A percentile compares a stretch with the other conserved stretches of the same genome.
Conservation (phyloP, 2,113 vertebrate genomes). For the Paedocypris sp. region DNA sequence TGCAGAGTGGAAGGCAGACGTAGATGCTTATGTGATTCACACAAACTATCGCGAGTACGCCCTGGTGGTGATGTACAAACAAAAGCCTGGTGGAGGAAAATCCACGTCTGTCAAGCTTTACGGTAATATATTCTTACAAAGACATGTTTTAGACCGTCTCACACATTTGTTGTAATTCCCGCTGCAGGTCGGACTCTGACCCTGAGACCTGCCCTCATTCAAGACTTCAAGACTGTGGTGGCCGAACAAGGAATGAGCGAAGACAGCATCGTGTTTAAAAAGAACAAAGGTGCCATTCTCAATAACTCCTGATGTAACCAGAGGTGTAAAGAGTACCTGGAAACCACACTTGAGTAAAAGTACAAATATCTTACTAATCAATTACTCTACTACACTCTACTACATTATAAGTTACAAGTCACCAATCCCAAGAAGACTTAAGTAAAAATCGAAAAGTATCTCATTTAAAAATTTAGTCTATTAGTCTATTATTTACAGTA, state of each 20-base stretch:
- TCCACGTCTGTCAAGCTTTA: conserved; percentile 68
- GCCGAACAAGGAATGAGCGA: conserved; percentile 59
- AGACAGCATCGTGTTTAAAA: conserved; percentile 55
- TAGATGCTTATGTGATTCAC: conserved; percentile 70
- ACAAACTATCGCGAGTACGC: conserved; percentile 84
- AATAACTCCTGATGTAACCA: neutral
- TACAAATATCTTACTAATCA: no score
- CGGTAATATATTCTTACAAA: neutral
- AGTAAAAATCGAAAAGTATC: no score
- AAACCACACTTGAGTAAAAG: no score
- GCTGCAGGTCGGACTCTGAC: conserved; percentile 62
- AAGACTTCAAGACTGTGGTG: conserved; percentile 68
- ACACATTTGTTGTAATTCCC: neutral
- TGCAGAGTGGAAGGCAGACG: conserved; percentile 60
- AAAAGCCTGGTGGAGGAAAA: conserved; percentile 44
- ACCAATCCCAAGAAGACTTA: no score
- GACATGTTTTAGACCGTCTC: neutral
- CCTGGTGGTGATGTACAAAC: conserved; percentile 65
- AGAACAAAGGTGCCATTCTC: conserved; percentile 63
- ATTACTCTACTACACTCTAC: no score
- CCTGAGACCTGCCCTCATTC: conserved; percentile 59
- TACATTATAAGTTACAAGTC: no score
- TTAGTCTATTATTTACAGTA: no score
- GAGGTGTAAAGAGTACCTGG: no score
- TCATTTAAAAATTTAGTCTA: no score